Base-by-base conservation (phyloP, 1,140 invertebrate species). In the Drosophila insularis region DNA sequence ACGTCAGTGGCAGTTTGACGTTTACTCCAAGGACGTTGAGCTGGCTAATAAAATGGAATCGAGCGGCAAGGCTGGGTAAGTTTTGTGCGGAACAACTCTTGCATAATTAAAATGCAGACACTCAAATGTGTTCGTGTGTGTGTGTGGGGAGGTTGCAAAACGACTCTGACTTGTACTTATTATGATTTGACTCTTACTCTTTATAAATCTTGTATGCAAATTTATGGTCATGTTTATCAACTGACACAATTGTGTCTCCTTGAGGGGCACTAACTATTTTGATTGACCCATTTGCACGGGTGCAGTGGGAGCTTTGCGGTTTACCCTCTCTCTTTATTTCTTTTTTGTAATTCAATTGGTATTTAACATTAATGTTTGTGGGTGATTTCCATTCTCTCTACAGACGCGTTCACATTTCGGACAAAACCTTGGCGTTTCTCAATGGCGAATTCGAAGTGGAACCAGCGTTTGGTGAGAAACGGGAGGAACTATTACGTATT, bases 41-140 rank as follows among this genome's bases (percentile, higher is more conserved):
- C 93, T 99, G 46, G 98, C 98, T 8, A 99, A 99, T 92, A 99
- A 99, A 93, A 99, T 99, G 98, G 98, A 99, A 93, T 98, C 97
- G 91, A 97, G 97, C 68, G 98, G 98, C 39, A 95, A 96, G 92
- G 97, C 98, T 2, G 98, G 98, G 98, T 99, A 93, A 94, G 94
- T 92, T 54, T 27, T 27, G 27, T 17, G 1, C 21, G 4, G 19
- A 8, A 31, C 21, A 21, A 40, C 37, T 53, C 67, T 65, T 67
- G 63, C 46, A 23, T 23, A 35, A 37, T 27, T 35, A 17, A 40
- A 61, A 14, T 21, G 23, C 8, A 19, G 35, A 4, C 63, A 53
- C 46, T 63, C 17, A 58, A 53, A 27, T 27, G 27, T 27, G 4
- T 27, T 27, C 5, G 27, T 27, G 27, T 27, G 27, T 27, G 55